These are phyloP conservation scores for Drosophila bifasciata DNA, from an alignment of 1,140 invertebrate genomes.

Conservation along the genomic window DNA sequence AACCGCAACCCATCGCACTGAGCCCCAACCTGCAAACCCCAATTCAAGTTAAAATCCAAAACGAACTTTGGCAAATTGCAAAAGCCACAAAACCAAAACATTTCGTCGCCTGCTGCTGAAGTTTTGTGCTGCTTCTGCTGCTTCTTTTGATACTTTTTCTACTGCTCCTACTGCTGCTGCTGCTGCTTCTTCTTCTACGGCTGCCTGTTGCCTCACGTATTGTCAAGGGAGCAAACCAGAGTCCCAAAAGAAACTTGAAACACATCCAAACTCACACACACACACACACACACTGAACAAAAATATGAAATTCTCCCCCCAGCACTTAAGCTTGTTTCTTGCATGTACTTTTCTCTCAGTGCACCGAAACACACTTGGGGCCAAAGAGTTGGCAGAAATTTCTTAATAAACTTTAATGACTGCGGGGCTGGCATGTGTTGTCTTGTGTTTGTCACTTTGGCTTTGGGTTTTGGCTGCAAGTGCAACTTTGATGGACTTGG, in stretches of 20 bases:
- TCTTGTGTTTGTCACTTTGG: slow-evolving; percentile 40
- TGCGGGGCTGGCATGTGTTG: slow-evolving; percentile 60
- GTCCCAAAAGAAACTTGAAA: slow-evolving; percentile 31
- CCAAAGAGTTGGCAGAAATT: slow-evolving; percentile 60
- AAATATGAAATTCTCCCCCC: too few species aligned
- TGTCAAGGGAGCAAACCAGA: slow-evolving; percentile 1
- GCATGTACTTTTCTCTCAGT: neutral
- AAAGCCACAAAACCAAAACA: slow-evolving; percentile 63
- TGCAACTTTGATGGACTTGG: slow-evolving; percentile 70
- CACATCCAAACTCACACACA: neutral
- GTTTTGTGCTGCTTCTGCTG: slow-evolving; percentile 5
- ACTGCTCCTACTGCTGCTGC: too few species aligned
- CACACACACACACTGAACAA: neutral
- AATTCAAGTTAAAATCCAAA: slow-evolving; percentile 62
- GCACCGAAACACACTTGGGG: too few species aligned
- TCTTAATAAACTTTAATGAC: slow-evolving; percentile 82
- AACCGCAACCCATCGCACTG: too few species aligned
- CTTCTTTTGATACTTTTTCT: too few species aligned
- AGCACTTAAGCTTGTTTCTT: too few species aligned
- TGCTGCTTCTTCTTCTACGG: neutral
- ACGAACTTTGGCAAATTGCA: slow-evolving; percentile 61
- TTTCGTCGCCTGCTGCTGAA: slow-evolving; percentile 54
- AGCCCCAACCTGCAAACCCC: slow-evolving; percentile 31
- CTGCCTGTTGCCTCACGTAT: slow-evolving; percentile 7
- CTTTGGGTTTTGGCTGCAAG: slow-evolving; percentile 26